phyloP scores from a whole-genome alignment of 1,140 invertebrate genomes.

The Ganaspis sp. region DNA sequence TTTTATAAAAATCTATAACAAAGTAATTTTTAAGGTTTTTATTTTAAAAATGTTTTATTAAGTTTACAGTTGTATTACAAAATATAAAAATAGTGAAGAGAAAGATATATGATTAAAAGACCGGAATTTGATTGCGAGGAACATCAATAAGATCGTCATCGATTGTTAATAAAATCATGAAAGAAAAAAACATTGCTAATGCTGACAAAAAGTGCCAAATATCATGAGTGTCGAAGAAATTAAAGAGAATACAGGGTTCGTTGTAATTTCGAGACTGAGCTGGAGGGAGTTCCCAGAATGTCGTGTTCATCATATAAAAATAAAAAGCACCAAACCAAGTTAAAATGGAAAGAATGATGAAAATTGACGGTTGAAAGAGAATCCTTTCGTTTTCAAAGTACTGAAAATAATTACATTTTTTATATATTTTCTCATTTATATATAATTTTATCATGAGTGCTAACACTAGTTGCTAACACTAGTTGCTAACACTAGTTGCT shows the following conservation, averaged over 20 bases:
- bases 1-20: constrained; percentile 35
- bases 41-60: not conserved
- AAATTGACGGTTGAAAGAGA: constrained; percentile 79
- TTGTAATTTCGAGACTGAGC: constrained; percentile 88
- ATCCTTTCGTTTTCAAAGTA: constrained; percentile 83
- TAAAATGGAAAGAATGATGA: constrained; percentile 80
- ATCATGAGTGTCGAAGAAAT: constrained; percentile 92
- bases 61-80: too few relatives aligned
- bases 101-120: constrained; percentile 79
- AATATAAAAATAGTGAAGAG: too few relatives aligned
- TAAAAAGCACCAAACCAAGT: constrained; percentile 84
- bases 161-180: constrained; percentile 87
- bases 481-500: too few relatives aligned
- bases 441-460: too few relatives aligned
- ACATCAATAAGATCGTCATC: constrained; percentile 85
- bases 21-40: not conserved
- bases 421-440: too few relatives aligned
- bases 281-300: constrained; percentile 88
- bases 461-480: too few relatives aligned
- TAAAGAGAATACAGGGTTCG: constrained; percentile 83
- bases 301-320: constrained; percentile 87
- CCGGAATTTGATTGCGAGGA: constrained; percentile 83
- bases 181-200: constrained; percentile 90
- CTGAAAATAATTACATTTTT: constrained; percentile 76
- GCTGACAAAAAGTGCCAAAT: constrained; percentile 94